Evolutionary conservation across 64 coral and sea anemone genomes (phyloP), one percentile per base, ranked within the genome.

Genomic region (Exaiptasia diaphana): DNA sequence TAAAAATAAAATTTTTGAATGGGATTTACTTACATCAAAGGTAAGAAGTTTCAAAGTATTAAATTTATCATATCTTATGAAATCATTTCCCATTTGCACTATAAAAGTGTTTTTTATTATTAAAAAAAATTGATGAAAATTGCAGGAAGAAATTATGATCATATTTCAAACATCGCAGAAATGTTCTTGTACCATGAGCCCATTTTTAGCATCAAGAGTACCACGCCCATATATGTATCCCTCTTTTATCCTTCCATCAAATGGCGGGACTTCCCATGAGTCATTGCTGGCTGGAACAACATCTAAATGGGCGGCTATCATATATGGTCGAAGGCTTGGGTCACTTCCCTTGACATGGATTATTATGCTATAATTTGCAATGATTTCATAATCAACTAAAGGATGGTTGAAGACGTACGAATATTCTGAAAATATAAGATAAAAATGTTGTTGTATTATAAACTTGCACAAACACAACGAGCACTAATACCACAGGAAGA

Each of bases 181-280:
- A n/a, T n/a, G n/a, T n/a, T n/a, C n/a, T n/a, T n/a, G n/a, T 80
- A 97, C 93, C 93, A 97, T 90, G 10, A 97, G 87, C 20, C 87
- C 87, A 87, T 97, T 97, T 58, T 97, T 90, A 4, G 87, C 82
- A 74, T 97, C 93, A n/a, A 97, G 53, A 36, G 93, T 87, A 28
- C 93, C 93, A 31, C 93, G 79, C 0, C 93, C 93, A 87, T 87
- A 97, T 33, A 90, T 87, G 33, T 82, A 97, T 37, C 93, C 93
- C 90, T 90, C 82, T 22, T 97, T 85, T 41, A 90, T 11, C 36
- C 50, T 62, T n/a, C 93, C 93, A 32, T 90, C 82, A 86, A 97
- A 97, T 12, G 87, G 93, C 12, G 75, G 81, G 21, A 97, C 87
- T 53, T 97, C 93, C 93, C 93, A 97, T 50, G 65, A 90, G 38